Base-by-base conservation (phyloP, 1,140 invertebrate species). In the Trichonephila inaurata region DNA sequence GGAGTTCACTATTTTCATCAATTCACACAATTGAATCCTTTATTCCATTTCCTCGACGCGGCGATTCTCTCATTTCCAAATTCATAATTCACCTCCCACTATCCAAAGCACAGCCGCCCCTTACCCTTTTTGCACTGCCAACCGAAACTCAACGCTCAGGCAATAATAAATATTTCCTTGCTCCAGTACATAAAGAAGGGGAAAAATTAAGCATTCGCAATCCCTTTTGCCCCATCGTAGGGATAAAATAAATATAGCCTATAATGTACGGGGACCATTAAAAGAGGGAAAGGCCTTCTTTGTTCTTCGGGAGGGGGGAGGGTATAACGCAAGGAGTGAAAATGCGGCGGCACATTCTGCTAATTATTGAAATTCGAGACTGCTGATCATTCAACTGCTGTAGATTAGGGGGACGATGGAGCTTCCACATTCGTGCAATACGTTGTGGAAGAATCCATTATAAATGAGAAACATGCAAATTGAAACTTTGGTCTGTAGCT, bases 311-410 rank as follows among this genome's bases (percentile, higher is more conserved):
- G 5, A 28, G 69, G 33, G 28, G 28, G 16, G 28, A 28, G 69
- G 18, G 28, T 16, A 77, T 77, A 77, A 77, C 16, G 28, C 69
- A 77, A 16, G 33, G 24, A 77, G 28, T 77, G 69, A 40, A 28
- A 77, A 77, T 28, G 64, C 24, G 33, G 51, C 14, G 12, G 87
- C 69, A 77, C 69, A 69, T 89, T 89, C 64, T 64, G 40, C 64
- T 89, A 89, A 89, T 89, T 89, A 89, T 89, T 89, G 87, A 89
- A 89, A 89, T 89, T 89, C 87, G 87, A 89, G 87, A 44, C 87
- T 69, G 62, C 44, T 58, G 87, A 89, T 69, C 64, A 89, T 61
- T 87, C 85, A 62, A 28, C 85, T 19, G n/a, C 33, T 28, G 87
- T 40, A 64, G 62, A 72, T 33, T 61, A 62, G 33, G 51, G 85